Conservation (phyloP, 1,140 invertebrate species). For the Drosophila kanapiae region DNA sequence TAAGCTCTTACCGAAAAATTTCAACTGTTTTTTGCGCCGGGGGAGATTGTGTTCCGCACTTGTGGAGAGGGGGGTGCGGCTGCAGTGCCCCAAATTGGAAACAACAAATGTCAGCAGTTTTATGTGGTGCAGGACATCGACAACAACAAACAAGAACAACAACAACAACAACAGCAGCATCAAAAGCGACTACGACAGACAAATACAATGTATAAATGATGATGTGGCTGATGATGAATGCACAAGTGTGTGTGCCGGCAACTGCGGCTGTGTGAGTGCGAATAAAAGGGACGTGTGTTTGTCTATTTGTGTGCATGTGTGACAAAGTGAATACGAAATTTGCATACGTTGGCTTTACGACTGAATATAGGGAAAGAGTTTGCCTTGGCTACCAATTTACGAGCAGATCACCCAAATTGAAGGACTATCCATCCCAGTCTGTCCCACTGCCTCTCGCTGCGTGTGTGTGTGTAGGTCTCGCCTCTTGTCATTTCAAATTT, state of each 20-base stretch:
- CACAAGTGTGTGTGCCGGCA: constrained; percentile 50
- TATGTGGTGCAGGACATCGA: constrained; percentile 62
- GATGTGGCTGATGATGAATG: constrained; percentile 80
- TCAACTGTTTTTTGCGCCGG: constrained; percentile 11
- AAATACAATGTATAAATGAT: constrained; percentile 83
- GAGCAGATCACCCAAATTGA: constrained; percentile 71
- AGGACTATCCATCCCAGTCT: constrained; percentile 43
- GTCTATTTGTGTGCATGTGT: constrained; percentile 52
- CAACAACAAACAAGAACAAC: constrained; percentile 33
- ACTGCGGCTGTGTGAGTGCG: constrained; percentile 20
- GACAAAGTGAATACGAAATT: constrained; percentile 80
- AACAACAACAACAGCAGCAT: constrained; percentile 24
- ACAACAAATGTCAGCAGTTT: constrained; percentile 81
- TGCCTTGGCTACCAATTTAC: constrained; percentile 57
- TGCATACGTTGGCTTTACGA: constrained; percentile 81
- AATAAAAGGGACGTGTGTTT: constrained; percentile 50
- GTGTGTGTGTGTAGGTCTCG: constrained; percentile 31
- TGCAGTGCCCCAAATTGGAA: constrained; percentile 67
- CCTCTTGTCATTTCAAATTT: constrained; percentile 60
- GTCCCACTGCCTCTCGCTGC: neutral
- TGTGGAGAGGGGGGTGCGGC: neutral
- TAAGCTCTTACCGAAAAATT: constrained; percentile 49
- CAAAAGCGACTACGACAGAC: constrained; percentile 48
- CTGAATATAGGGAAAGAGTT: constrained; percentile 56
- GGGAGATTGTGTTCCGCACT: neutral